These are phyloP conservation scores for Paraescarpia echinospica DNA, from an alignment of 1,140 invertebrate genomes.

Conservation along the genomic window DNA sequence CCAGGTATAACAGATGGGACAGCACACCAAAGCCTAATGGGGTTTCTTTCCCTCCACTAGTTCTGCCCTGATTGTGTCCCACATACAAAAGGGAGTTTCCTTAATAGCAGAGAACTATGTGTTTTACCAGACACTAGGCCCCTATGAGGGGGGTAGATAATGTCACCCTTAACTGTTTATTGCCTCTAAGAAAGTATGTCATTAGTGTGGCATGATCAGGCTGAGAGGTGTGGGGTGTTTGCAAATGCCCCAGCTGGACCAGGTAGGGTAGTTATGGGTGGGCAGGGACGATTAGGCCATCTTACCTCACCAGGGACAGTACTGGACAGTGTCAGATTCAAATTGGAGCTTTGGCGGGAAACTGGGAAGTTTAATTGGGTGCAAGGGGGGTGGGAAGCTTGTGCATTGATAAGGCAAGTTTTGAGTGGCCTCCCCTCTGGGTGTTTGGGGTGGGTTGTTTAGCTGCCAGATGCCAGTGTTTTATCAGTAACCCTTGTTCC, in stretches of 20 bases:
- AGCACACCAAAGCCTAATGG: neutral
- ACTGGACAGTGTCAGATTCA: neutral
- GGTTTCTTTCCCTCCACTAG: neutral
- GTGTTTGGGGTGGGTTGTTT: neutral
- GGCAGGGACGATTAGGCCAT: neutral
- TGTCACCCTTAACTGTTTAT: neutral
- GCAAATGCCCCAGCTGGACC: neutral
- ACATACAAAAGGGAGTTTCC: neutral
- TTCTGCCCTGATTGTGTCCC: neutral
- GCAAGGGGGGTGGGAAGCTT: neutral
- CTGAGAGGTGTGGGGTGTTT: neutral
- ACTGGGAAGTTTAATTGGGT: neutral
- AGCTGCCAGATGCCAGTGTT: constrained; percentile 3
- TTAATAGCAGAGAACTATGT: neutral
- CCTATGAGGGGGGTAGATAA: neutral
- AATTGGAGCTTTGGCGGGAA: neutral
- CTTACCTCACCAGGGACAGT: neutral
- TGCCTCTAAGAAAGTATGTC: neutral
- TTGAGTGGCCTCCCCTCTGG: neutral
- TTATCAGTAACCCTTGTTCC: neutral
- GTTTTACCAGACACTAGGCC: neutral
- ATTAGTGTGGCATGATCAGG: neutral
- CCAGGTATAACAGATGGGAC: neutral
- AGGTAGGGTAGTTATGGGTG: neutral
- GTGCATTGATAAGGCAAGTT: neutral